Evolutionary conservation across 2,797 vertebrate species (phyloP).

Genomic region (Saguinus oedipus): DNA sequence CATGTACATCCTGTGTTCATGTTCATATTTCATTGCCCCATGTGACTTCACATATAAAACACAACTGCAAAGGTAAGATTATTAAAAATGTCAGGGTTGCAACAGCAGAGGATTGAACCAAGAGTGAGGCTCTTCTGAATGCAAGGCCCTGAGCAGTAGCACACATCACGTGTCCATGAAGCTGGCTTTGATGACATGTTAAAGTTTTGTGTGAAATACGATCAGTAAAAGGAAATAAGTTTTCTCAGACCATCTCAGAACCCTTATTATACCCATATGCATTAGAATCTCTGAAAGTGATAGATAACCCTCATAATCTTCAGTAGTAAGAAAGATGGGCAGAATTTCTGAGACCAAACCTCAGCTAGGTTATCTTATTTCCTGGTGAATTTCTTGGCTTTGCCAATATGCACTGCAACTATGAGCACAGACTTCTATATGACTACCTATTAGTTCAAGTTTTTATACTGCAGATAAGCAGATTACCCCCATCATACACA

Average conservation of each 20-base stretch:
- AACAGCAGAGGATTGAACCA: background rate
- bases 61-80: background rate
- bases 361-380: background rate
- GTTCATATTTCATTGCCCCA: background rate
- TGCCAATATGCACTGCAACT: background rate
- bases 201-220: background rate
- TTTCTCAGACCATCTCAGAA: background rate
- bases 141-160: background rate
- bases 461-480: background rate
- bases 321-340: background rate
- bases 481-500: background rate
- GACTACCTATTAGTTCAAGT: background rate
- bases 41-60: background rate
- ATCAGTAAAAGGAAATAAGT: background rate
- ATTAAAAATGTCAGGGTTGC: background rate
- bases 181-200: background rate
- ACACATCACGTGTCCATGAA: background rate
- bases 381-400: background rate
- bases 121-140: background rate
- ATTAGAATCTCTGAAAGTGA: background rate
- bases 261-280: background rate
- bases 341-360: background rate
- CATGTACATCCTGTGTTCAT: background rate
- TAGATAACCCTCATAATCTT: background rate
- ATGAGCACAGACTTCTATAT: background rate